Base-by-base conservation (phyloP, 64 coral and sea anemone species). In the Dendrophyllia cribrosa region DNA sequence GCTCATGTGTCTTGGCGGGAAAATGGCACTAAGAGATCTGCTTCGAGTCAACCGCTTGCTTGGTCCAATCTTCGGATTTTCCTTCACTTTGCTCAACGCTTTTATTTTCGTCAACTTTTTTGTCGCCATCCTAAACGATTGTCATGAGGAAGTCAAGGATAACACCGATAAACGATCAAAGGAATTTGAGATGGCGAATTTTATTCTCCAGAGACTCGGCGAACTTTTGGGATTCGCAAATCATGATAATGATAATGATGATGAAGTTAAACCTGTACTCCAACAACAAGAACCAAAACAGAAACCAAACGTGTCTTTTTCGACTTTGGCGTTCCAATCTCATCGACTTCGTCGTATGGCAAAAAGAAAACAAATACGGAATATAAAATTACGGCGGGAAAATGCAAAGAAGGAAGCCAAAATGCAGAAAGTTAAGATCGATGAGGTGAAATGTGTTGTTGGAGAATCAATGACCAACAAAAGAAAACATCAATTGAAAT, bases 61-160 rank as follows among this genome's bases (percentile, higher is more conserved):
- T 12, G 95, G 91, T 63, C 91, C 91, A 10, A 11, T 90, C 5
- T 85, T 90, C 60, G 95, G 87, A 14, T 93, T 96, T 70, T 70
- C 72, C 16, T 96, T 93, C 25, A 89, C 90, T 25, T 9, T 85
- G 14, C 59, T 89, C 6, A 90, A 93, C 51, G 59, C 87, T 59
- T 96, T 96, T 48, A 79, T 93, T 51, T 96, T 96, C 26, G 23
- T 96, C 49, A 96, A 96, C 65, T 96, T 96, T 74, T 96, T 93
- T 48, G 43, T 96, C 20, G 91, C 80, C 11, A 92, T 96, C 22
- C 46, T 96, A 0, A 96, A 96, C 43, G 95, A 96, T 58, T 89
- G 91, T 26, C 89, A 96, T 78, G 80, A 86, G 20, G 91, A 93
- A 22, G 80, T 93, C n/a, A 90, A 93, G 14, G 25, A 25, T 12